Percentiles rank a stretch among this genome's conserved stretches.
These are phyloP conservation scores for Acanthurus lineatus DNA, from an alignment of 2,797 vertebrate genomes.

Conservation along the genomic window DNA sequence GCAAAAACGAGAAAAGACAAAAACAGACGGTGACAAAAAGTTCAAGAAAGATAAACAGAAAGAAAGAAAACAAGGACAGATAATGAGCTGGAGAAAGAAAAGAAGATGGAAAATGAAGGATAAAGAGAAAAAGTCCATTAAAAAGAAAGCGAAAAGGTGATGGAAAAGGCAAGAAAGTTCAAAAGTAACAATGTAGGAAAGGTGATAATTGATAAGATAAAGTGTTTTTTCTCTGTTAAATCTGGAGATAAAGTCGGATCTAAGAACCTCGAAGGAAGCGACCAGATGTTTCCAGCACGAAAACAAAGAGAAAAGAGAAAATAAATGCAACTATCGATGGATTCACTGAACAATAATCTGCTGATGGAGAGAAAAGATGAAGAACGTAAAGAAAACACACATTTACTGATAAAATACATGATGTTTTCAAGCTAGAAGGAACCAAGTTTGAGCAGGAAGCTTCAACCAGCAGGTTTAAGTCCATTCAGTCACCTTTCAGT, in stretches of 20 bases:
- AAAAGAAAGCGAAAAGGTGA: neutral
- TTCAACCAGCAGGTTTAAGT: too few relatives aligned
- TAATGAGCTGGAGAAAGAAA: too few relatives aligned
- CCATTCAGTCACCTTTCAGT: too few relatives aligned
- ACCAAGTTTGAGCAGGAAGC: too few relatives aligned
- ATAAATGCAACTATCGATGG: neutral
- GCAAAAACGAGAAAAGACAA: too few relatives aligned
- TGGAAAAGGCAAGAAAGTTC: too few relatives aligned
- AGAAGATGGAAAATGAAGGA: neutral
- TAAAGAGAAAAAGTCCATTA: neutral
- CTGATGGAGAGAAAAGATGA: neutral
- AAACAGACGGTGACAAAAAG: too few relatives aligned
- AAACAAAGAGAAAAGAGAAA: neutral
- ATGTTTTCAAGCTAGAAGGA: neutral
- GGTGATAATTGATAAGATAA: slow-evolving; percentile 1
- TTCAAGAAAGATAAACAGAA: neutral
- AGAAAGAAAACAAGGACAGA: too few relatives aligned
- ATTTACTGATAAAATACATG: too few relatives aligned
- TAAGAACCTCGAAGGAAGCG: slow-evolving; percentile 1
- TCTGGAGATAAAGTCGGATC: slow-evolving; percentile 3
- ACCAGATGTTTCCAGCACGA: slow-evolving; percentile 8
- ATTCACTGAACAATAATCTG: neutral
- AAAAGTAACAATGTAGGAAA: neutral
- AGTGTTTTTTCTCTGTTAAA: neutral
- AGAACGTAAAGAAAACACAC: neutral